A percentile compares a stretch with the other conserved stretches of the same genome.
phyloP scores from a whole-genome alignment of 1,140 invertebrate genomes.

The Drosophila bocki region DNA sequence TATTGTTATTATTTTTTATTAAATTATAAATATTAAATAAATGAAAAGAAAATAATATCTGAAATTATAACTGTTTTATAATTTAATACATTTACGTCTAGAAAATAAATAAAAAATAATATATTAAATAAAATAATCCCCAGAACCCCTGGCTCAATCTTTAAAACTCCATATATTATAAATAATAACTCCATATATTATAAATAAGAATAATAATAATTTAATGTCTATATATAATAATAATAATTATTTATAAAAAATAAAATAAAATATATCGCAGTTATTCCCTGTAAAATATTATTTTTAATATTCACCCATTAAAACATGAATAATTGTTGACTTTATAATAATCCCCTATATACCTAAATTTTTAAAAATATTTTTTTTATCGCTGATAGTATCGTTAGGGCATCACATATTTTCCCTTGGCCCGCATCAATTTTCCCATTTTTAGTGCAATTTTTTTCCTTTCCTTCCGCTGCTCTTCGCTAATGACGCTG shows the following conservation, averaged over 20 bases:
- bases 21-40: no score
- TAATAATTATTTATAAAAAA: background rate
- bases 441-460: slow-evolving; percentile 7
- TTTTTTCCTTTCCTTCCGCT: slow-evolving; percentile 25
- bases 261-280: background rate
- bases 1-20: background rate
- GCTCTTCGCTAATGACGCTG: slow-evolving; percentile 78
- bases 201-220: background rate
- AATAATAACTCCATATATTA: no score
- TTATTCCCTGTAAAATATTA: background rate
- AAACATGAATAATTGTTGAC: background rate
- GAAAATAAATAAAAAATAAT: no score
- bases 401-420: slow-evolving; percentile 14
- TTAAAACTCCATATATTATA: background rate
- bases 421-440: slow-evolving; percentile 4
- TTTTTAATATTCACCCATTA: background rate
- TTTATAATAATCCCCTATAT: background rate
- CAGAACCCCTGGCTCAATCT: no score
- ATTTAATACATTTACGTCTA: no score
- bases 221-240: background rate
- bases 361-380: background rate
- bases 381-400: no score
- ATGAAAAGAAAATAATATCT: no score
- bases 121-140: no score
- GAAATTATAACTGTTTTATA: no score